phyloP scores from a whole-genome alignment of 1,140 invertebrate species.

The Heliconius eleuchia region DNA sequence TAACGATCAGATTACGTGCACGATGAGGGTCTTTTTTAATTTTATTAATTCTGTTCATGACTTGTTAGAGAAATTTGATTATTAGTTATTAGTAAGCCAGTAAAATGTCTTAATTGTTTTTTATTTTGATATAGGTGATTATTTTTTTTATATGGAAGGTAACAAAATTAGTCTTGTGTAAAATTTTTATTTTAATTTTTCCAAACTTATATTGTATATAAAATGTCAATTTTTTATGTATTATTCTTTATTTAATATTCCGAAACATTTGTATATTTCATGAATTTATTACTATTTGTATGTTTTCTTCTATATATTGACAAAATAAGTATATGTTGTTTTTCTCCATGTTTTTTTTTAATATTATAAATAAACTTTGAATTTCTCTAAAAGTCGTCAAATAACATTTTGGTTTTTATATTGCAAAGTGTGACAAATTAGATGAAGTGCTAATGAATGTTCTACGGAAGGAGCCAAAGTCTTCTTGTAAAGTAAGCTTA shows the following conservation, averaged over 20 bases:
- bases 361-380: slow-evolving; percentile 11
- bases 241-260: slow-evolving; percentile 1
- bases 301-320: not conserved
- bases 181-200: not conserved
- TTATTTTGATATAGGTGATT: not conserved
- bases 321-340: not conserved
- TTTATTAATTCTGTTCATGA: not conserved
- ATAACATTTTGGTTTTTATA: slow-evolving; percentile 42
- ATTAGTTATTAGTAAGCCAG: not conserved
- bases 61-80: slow-evolving; percentile 24
- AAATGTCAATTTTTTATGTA: not conserved
- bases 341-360: not conserved
- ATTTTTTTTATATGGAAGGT: not conserved
- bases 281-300: slow-evolving; percentile 3
- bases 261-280: not conserved
- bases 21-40: not conserved
- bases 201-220: not conserved
- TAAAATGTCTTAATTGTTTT: not conserved
- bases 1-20: not conserved
- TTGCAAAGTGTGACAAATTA: slow-evolving; percentile 42
- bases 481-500: slow-evolving; percentile 66
- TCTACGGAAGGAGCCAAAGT: slow-evolving; percentile 72
- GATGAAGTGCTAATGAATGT: slow-evolving; percentile 41
- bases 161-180: not conserved
- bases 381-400: slow-evolving; percentile 31